Evolutionary conservation across 2,797 vertebrate species (phyloP), one percentile per base, ranked within the genome.

Genomic region (Sternarchorhynchus goeldii): DNA sequence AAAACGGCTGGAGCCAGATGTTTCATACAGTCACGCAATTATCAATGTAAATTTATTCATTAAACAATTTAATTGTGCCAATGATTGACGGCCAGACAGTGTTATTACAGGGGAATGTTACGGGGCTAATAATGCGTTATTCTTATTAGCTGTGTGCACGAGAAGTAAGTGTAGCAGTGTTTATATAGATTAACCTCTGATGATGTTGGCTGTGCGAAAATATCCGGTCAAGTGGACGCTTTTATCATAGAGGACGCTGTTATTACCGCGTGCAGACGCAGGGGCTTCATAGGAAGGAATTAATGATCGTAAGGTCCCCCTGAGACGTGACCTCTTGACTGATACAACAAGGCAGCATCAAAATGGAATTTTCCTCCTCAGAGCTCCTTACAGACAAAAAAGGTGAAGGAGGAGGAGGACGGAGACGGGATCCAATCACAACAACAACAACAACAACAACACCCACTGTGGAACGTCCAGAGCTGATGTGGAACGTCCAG

Each of bases 31-130:
- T 86, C 87, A 81, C 68, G 21, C 77, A 82, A 87, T 92, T 89
- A 92, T 89, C 90, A 82, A 93, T 93, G 93, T 89, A 93, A 92
- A 93, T 93, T 91, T 93, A 93, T 93, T 92, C 92, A 93, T 93
- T 92, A 93, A 93, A 92, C 88, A 87, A 87, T 93, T 93, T 93
- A 91, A 93, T 93, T 92, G 90, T 92, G 88, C 86, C 79, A 75
- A 60, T 93, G 93, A 94, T 92, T 93, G 93, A 93, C 92, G 93
- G 91, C 89, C 85, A 62, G 88, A 65, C 55, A 29, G 82, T 82
- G 73, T 80, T 87, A 91, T 91, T 91, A 91, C 86, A 76, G 86
- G 86, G 87, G 88, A 90, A 91, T 89, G 91, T 91, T 90, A 87
- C 83, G 14, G 16, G 78, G 78, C 91, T 93, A 92, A 92, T 93